Base-by-base conservation (phyloP, 2,113 vertebrate genomes). In the Pachypanchax playfairii region DNA sequence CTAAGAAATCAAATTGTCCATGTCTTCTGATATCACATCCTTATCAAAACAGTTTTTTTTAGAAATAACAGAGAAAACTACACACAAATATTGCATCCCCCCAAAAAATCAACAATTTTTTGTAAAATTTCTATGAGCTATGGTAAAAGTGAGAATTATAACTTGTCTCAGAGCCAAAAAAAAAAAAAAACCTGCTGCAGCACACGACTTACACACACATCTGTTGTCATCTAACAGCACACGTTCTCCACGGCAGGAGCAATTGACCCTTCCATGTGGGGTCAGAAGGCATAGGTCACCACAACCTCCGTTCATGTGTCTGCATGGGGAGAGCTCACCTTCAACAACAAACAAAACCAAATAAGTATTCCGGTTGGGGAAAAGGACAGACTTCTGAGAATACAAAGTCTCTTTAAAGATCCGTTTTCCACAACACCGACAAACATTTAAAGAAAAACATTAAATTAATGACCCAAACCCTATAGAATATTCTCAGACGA, bases 301-400 rank as follows among this genome's bases (percentile, higher is more conserved):
- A 42, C 97, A 99, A 25, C 96, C 96, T 81, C 96, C 96, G 47
- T 98, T 99, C 87, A 92, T 73, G 64, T 93, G 84, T 53, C 92
- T 90, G 78, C 97, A 99, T 1, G 95, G 94, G 69, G 97, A 99
- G 79, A 95, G 83, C 81, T 98, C 95, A 90, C 97, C 97, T 99
- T 89, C 43, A 80, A 65, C 53, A 33, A 63, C 47, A 86, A 17
- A 79, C 4, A 73, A 12, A 65, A 47, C 2, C 24, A 35, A 64
- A 70, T 60, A 53, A 26, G 3, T 1, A 4, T 36, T 28, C 36
- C 47, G 4, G 41, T 13, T 50, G 41, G 28, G 5, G 24, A 33
- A 14, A 2, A 4, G 24, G 7, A 31, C 7, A 31, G 29, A 31
- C 29, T 31, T 3, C n/a, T n/a, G n/a, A n/a, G n/a, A n/a, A n/a